Base-by-base conservation (phyloP, 1,140 invertebrate species). In the Daktulosphaira vitifoliae region DNA sequence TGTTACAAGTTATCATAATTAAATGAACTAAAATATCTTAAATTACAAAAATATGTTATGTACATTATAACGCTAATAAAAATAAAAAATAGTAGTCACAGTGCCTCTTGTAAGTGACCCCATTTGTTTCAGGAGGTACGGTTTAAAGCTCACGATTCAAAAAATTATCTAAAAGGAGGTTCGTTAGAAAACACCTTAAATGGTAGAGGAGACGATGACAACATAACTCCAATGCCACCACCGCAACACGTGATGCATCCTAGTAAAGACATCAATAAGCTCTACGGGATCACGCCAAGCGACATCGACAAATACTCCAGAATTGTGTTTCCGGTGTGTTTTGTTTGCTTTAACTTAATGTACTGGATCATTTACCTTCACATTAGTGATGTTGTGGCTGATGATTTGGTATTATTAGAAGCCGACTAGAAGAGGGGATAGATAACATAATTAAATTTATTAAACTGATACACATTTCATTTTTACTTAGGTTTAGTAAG, bases 361-460 rank as follows among this genome's bases (percentile, higher is more conserved):
- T 96, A 96, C 77, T 96, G 92, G 92, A 93, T 95, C 75, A 95
- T 96, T 71, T 96, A 96, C 74, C 80, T 95, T 69, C 91, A 95
- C 81, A 93, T 96, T 73, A 93, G 90, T 71, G 91, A 93, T 79
- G 89, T 93, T 67, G 88, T 93, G 65, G 89, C 89, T 73, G 90
- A 93, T 74, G 91, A 94, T 80, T 79, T 93, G 74, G 89, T 93
- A 71, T 80, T 90, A 68, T 81, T 91, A 70, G 85, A 86, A 76
- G 86, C 88, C 73, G 87, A 88, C 73, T 86, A 87, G 77, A 87
- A 85, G 53, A 3, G 11, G 39, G 15, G 39, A 4, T 15, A 16
- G n/a, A 7, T n/a, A 44, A 6, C 29, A 6, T 5, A 11, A 33
- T 6, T 33, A 11, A 33, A 33, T 6, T n/a, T n/a, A n/a, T n/a